These are phyloP conservation scores for Rhorus exstirpatorius DNA, from an alignment of 2,888 invertebrate species.

Conservation along the genomic window DNA sequence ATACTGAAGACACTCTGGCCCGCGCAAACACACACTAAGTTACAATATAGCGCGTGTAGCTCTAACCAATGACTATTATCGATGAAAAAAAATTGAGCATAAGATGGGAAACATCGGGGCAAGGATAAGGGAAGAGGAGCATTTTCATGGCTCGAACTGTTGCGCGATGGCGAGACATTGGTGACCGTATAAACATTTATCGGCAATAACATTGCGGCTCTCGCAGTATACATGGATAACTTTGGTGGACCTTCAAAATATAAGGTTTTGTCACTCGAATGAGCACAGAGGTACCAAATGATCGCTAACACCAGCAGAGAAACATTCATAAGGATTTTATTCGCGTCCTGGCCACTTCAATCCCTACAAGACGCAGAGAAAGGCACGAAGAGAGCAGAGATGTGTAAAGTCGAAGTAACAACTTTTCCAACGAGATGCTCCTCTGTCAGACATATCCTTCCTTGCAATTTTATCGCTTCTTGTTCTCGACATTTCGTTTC, in stretches of 20 bases:
- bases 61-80: constrained; percentile 70
- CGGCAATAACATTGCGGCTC: constrained; percentile 76
- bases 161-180: constrained; percentile 71
- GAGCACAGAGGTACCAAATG: not conserved
- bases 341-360: too few relatives aligned
- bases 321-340: too few relatives aligned
- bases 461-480: too few relatives aligned
- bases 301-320: constrained; percentile 67
- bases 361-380: too few relatives aligned
- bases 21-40: constrained; percentile 38
- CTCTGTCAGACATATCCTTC: too few relatives aligned
- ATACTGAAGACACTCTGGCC: constrained; percentile 51
- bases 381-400: too few relatives aligned
- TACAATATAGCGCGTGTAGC: constrained; percentile 27
- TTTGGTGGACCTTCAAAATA: not conserved
- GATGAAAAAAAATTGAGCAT: constrained; percentile 72
- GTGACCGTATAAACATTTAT: constrained; percentile 77
- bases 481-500: too few relatives aligned
- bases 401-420: too few relatives aligned
- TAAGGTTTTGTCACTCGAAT: too few relatives aligned
- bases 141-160: constrained; percentile 62
- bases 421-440: too few relatives aligned
- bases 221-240: constrained; percentile 1
- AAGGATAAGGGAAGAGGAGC: constrained; percentile 66
- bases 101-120: not conserved